phyloP scores from a whole-genome alignment of 2,113 vertebrate species.

The Emydura subglobosa region DNA sequence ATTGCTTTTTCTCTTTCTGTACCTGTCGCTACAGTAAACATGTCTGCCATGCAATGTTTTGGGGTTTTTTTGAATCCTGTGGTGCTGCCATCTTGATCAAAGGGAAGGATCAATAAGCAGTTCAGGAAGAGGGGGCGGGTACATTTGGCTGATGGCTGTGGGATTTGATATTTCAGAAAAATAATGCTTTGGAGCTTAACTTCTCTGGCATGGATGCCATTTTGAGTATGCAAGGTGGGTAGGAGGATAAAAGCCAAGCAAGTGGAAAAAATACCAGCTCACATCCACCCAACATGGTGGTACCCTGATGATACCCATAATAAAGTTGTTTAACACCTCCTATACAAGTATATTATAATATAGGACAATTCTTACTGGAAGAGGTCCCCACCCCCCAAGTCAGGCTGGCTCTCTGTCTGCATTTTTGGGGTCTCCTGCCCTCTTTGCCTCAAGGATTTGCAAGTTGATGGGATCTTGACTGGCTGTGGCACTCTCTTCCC shows the following conservation, averaged over 20 bases:
- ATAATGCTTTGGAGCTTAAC: background rate
- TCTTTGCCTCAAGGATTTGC: background rate
- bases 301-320: background rate
- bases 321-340: background rate
- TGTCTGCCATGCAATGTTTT: background rate
- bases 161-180: background rate
- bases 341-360: background rate
- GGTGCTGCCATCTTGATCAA: background rate
- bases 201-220: background rate
- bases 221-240: background rate
- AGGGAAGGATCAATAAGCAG: background rate
- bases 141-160: background rate
- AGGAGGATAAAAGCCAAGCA: background rate
- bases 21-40: background rate
- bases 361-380: background rate
- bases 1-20: background rate
- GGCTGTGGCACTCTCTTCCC: background rate
- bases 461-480: background rate
- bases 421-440: fast-evolving
- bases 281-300: fast-evolving
- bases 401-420: background rate
- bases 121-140: background rate
- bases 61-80: background rate
- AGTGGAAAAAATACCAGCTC: background rate
- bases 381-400: background rate